Evolutionary conservation across 1,140 invertebrate species (phyloP), one percentile per base, ranked within the genome.

Genomic region (Riptortus pedestris): DNA sequence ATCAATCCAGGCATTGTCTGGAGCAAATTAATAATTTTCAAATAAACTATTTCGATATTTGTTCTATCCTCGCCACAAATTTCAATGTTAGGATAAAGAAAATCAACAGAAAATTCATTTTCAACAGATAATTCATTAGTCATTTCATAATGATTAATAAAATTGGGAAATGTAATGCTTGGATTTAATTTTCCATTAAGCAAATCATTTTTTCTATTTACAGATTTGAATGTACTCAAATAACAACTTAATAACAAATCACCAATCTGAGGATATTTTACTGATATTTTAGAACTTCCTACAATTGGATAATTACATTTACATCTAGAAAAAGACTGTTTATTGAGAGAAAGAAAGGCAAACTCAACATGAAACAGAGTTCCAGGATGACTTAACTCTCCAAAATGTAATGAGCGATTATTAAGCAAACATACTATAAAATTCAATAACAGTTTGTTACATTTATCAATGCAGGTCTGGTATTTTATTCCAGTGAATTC

Each of bases 381-480:
- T 22, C 48, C 62, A 28, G 43, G 28, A 51, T 66, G 28, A 57
- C 64, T 47, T 3, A 68, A 60, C 1, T 60, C 45, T 57, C 22
- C 33, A 33, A 66, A 22, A 29, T 43, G 55, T 38, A 66, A 31
- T 26, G 38, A 47, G 26, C 64, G 18, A 57, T 59, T 63, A 22
- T 62, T 62, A 22, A 65, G 26, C 29, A 68, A 64, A 60, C 67
- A 67, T 22, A 67, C 57, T 22, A 72, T 45, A 67, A 69, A 73
- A 12, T 62, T 64, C 24, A 73, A 60, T 66, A 72, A 69, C 29
- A 70, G 58, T 22, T 62, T 66, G 66, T 70, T 67, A 43, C 68
- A 70, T 26, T 68, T 64, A 4, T 63, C 18, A 5, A 64, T 48
- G 16, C 51, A 48, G 18, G 63, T 66, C 7, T 60, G 12, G 48